Conservation (phyloP, 2,797 vertebrate species). For the Epinephelus coioides region DNA sequence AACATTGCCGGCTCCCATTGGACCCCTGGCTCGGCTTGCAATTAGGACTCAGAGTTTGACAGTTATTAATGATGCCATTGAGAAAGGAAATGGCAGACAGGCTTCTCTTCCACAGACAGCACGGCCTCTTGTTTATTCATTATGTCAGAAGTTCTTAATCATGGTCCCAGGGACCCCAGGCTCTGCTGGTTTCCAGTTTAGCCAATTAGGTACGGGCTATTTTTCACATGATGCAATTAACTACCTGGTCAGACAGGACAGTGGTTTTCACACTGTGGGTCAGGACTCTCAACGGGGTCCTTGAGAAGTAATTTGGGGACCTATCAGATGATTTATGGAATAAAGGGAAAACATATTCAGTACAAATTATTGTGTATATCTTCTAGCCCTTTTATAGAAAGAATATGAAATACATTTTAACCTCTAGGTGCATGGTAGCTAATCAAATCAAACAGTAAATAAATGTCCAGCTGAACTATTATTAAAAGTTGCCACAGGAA, state of each 20-base stretch:
- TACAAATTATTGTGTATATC: background rate
- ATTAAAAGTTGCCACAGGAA: background rate
- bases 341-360: slow-evolving; percentile 1
- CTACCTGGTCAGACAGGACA: slow-evolving; percentile 44
- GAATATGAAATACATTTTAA: background rate
- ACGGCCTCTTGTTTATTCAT: slow-evolving; percentile 70
- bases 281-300: slow-evolving; percentile 31
- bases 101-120: slow-evolving; percentile 63
- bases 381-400: background rate
- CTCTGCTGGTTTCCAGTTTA: slow-evolving; percentile 66
- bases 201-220: slow-evolving; percentile 54
- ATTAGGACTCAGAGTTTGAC: slow-evolving; percentile 74
- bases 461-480: background rate
- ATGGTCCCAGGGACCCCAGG: slow-evolving; percentile 53
- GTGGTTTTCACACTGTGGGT: slow-evolving; percentile 41
- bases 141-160: slow-evolving; percentile 69
- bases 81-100: slow-evolving; percentile 74
- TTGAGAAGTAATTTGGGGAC: slow-evolving; percentile 29
- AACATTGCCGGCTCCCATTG: slow-evolving; percentile 63
- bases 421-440: background rate
- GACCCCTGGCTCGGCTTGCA: slow-evolving; percentile 67
- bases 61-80: slow-evolving; percentile 79
- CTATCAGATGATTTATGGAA: slow-evolving; percentile 45
- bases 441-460: slow-evolving; percentile 32
- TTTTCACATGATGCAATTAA: slow-evolving; percentile 66